Conservation (phyloP, 2,888 invertebrate genomes). For the Meandrusa payeni region DNA sequence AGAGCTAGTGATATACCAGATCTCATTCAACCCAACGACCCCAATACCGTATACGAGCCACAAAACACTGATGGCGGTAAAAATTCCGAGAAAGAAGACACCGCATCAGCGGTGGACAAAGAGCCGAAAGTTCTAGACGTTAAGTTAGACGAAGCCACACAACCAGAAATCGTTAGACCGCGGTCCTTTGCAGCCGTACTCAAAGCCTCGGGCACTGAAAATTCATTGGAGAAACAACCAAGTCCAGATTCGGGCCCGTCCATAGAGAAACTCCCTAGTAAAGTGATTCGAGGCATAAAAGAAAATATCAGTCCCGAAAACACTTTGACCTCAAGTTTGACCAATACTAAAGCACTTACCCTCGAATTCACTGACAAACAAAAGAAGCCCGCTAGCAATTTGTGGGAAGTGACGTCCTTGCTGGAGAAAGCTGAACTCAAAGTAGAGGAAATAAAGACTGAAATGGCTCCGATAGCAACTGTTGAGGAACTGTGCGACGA, state of each 20-base stretch:
- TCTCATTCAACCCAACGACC: slow-evolving; percentile 70
- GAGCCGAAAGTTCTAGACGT: slow-evolving; percentile 25
- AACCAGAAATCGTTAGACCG: slow-evolving; percentile 50
- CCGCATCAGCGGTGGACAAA: slow-evolving; percentile 8
- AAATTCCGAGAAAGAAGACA: slow-evolving; percentile 25
- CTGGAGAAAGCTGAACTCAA: slow-evolving; percentile 45
- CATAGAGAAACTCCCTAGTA: slow-evolving; percentile 75
- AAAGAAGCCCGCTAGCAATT: slow-evolving; percentile 40
- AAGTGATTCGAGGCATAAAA: slow-evolving; percentile 81
- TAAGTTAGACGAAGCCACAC: slow-evolving; percentile 39
- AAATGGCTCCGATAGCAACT: slow-evolving; percentile 67
- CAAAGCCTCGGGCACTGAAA: slow-evolving; percentile 67
- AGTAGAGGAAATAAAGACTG: slow-evolving; percentile 45
- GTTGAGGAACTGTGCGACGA: slow-evolving; percentile 66
- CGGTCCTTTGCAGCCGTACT: slow-evolving; percentile 70
- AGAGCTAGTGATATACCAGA: slow-evolving; percentile 57
- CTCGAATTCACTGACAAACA: slow-evolving; percentile 56
- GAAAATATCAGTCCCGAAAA: slow-evolving; percentile 84
- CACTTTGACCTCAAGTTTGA: slow-evolving; percentile 70
- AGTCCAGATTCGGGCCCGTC: slow-evolving; percentile 64
- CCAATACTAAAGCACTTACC: slow-evolving; percentile 59
- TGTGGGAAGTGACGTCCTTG: slow-evolving; percentile 43
- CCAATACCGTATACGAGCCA: slow-evolving; percentile 45
- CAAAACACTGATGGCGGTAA: slow-evolving; percentile 28
- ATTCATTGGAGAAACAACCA: slow-evolving; percentile 60